Base-by-base conservation (phyloP, 2,888 invertebrate genomes). In the Tetropium fuscum region DNA sequence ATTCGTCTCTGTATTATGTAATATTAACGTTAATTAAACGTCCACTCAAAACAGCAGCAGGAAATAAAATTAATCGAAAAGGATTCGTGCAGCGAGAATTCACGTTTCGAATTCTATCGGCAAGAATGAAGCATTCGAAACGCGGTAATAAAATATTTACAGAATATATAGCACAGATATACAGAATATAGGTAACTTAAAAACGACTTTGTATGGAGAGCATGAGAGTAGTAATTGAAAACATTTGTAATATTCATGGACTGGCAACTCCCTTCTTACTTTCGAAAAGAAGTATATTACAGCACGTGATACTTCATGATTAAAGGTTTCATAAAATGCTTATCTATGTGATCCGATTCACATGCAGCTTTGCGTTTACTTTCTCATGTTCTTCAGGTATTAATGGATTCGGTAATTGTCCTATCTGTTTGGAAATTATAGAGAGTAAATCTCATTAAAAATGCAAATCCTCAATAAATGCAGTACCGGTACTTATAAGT, bases 181-280 rank as follows among this genome's bases (percentile, higher is more conserved):
- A n/a, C n/a, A n/a, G n/a, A n/a, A n/a, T n/a, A n/a, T 11, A 44
- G 30, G 27, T 30, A 8, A 44, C 27, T 10, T n/a, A 13, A 38
- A 16, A 43, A 15, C 25, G 15, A 18, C 25, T n/a, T 16, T n/a
- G 18, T 25, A 44, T 25, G 10, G 16, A 44, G n/a, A 27, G n/a
- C 16, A n/a, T 16, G 44, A 8, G 30, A n/a, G 44, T 16, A n/a
- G 16, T 44, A 44, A 44, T 44, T 44, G 44, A 10, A 44, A 30
- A 30, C 27, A 10, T 44, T 30, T 44, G 27, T 30, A 44, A 44
- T 44, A 44, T 44, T 44, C 30, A 44, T 44, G 30, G 44, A 44
- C 30, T 44, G 30, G 16, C 30, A 18, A 44, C 27, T 30, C 10
- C n/a, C 27, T 30, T 44, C 27, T 30, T 30, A 44, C 18, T 30